Percentiles rank a stretch among this genome's conserved stretches.
These are phyloP conservation scores for Tachyglossus aculeatus DNA, from an alignment of 2,797 vertebrate genomes.

Conservation along the genomic window DNA sequence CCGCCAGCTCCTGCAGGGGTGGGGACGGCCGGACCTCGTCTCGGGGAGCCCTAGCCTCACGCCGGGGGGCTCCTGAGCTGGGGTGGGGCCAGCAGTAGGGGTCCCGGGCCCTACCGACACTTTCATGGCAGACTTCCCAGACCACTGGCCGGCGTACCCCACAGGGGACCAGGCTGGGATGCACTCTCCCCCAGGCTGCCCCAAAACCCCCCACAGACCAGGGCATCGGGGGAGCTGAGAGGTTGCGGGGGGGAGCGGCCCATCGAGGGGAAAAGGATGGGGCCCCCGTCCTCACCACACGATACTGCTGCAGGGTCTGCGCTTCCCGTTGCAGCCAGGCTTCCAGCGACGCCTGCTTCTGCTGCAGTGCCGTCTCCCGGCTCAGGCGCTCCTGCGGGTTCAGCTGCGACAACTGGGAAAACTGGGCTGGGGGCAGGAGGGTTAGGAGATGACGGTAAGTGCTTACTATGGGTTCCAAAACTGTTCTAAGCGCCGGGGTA, in stretches of 20 bases:
- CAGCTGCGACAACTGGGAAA: slow-evolving; percentile 84
- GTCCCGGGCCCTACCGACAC: background rate
- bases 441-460: fast-evolving
- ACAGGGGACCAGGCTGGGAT: background rate
- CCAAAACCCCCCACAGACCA: background rate
- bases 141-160: too few species aligned
- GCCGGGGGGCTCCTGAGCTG: background rate
- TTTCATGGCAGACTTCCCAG: background rate
- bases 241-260: fast-evolving
- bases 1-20: slow-evolving; percentile 89
- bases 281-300: slow-evolving; percentile 79
- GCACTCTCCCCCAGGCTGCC: background rate
- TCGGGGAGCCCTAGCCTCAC: background rate
- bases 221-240: slow-evolving; percentile 51
- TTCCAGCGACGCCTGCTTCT: slow-evolving; percentile 89
- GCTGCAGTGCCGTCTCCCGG: slow-evolving; percentile 86
- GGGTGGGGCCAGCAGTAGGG: background rate
- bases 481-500: too few species aligned
- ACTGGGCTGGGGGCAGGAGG: slow-evolving; percentile 78
- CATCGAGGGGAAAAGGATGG: background rate
- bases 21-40: too few species aligned
- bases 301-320: slow-evolving; percentile 94
- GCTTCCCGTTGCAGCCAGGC: slow-evolving; percentile 92
- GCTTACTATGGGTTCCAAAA: too few species aligned
- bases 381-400: slow-evolving; percentile 84